phyloP scores from a whole-genome alignment of 2,797 vertebrate genomes.

The Crenuchus spilurus region DNA sequence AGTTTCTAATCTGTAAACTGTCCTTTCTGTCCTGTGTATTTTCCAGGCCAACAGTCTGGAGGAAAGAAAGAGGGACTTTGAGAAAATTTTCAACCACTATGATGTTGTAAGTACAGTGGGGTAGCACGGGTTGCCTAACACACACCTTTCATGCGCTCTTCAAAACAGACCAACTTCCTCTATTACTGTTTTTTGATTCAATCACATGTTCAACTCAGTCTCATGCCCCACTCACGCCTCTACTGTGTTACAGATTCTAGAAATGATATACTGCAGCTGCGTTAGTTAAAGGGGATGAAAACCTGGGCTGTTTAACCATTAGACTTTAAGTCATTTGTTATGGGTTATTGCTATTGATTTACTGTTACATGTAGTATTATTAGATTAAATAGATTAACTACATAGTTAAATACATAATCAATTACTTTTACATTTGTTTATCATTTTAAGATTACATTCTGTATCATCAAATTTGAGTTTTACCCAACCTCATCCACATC shows the following conservation, averaged over 20 bases:
- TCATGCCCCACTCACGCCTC: too few species aligned
- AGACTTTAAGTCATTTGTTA: too few species aligned
- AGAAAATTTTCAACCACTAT: slow-evolving; percentile 94
- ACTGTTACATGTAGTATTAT: too few species aligned
- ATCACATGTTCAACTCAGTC: background rate
- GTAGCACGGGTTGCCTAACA: background rate
- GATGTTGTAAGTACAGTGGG: slow-evolving; percentile 87
- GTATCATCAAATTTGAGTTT: too few species aligned
- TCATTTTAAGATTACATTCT: too few species aligned
- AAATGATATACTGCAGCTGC: background rate
- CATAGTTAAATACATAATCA: too few species aligned
- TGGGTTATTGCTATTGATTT: too few species aligned
- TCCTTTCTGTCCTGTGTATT: background rate
- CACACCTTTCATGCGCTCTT: background rate
- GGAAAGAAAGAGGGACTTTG: slow-evolving; percentile 91
- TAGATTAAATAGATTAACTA: too few species aligned
- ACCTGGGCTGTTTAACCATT: too few species aligned
- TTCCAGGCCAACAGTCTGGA: slow-evolving; percentile 82
- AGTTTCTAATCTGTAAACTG: background rate
- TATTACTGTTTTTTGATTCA: background rate
- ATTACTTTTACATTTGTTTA: too few species aligned
- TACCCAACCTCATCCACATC: too few species aligned
- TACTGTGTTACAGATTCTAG: background rate
- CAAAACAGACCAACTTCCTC: background rate
- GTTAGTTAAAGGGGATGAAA: too few species aligned